Percentiles rank a stretch among this genome's conserved stretches.
These are phyloP conservation scores for Uria lomvia DNA, from an alignment of 2,113 vertebrate genomes.

Conservation along the genomic window DNA sequence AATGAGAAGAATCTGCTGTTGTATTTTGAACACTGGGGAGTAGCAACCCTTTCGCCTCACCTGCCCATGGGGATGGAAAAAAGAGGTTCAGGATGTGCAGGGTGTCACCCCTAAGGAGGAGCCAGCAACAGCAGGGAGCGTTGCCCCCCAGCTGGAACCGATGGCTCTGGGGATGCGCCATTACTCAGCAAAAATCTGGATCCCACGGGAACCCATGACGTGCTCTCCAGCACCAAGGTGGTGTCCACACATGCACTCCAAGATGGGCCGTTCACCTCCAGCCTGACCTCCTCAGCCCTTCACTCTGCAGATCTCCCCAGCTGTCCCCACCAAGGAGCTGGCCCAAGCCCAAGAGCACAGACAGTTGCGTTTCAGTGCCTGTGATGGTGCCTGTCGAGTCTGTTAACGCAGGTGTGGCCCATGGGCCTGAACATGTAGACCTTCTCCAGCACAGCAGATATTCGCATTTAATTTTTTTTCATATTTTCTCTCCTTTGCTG, in stretches of 20 bases:
- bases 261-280: neutral
- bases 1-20: neutral
- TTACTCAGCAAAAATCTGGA: neutral
- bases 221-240: neutral
- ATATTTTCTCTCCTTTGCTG: neutral
- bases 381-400: fast-evolving
- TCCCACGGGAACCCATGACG: neutral
- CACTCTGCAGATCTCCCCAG: neutral
- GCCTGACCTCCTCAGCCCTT: neutral
- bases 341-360: neutral
- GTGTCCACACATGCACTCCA: neutral
- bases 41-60: neutral
- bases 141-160: fast-evolving
- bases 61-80: neutral
- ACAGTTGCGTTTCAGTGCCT: neutral
- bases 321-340: neutral
- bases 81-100: neutral
- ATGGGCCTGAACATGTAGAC: neutral
- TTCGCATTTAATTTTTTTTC: neutral
- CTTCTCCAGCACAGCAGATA: neutral
- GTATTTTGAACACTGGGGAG: neutral
- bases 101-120: neutral
- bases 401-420: neutral
- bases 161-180: neutral
- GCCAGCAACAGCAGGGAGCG: neutral